phyloP scores from a whole-genome alignment of 2,888 invertebrate genomes.

The Maniola hyperantus region DNA sequence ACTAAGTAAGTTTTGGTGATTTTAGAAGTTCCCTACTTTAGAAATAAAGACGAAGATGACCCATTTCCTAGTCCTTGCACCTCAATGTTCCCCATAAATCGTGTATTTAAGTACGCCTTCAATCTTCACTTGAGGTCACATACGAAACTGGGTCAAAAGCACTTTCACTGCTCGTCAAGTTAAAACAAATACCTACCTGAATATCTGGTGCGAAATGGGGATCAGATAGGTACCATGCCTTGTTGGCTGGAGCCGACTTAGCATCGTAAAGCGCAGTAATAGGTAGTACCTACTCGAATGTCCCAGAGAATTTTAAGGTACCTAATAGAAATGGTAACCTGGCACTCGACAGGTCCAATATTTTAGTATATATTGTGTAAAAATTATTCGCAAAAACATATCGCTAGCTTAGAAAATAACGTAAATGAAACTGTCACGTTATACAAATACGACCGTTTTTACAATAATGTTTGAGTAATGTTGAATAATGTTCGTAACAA shows the following conservation, averaged over 20 bases:
- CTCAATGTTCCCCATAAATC: conserved; percentile 11
- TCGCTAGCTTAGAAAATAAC: no score
- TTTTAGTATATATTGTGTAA: no score
- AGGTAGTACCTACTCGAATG: no score
- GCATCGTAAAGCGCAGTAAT: background rate
- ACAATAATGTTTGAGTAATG: no score
- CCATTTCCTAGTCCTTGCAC: conserved; percentile 7
- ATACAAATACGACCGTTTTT: no score
- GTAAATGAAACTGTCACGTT: no score
- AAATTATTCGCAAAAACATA: no score
- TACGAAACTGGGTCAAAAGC: conserved; percentile 34
- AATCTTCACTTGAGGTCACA: conserved; percentile 32
- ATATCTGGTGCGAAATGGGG: conserved; percentile 2
- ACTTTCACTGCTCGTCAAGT: conserved; percentile 16
- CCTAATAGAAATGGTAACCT: background rate
- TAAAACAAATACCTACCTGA: conserved; percentile 1
- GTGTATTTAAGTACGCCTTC: conserved; percentile 28
- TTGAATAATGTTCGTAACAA: no score
- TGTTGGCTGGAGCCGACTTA: background rate
- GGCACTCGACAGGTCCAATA: no score
- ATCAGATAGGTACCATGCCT: background rate
- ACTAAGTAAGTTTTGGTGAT: background rate
- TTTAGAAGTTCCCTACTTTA: background rate
- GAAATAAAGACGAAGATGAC: conserved; percentile 10
- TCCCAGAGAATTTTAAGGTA: background rate